These are phyloP conservation scores for Aproaerema taeniolella DNA, from an alignment of 2,888 invertebrate genomes.

Conservation along the genomic window DNA sequence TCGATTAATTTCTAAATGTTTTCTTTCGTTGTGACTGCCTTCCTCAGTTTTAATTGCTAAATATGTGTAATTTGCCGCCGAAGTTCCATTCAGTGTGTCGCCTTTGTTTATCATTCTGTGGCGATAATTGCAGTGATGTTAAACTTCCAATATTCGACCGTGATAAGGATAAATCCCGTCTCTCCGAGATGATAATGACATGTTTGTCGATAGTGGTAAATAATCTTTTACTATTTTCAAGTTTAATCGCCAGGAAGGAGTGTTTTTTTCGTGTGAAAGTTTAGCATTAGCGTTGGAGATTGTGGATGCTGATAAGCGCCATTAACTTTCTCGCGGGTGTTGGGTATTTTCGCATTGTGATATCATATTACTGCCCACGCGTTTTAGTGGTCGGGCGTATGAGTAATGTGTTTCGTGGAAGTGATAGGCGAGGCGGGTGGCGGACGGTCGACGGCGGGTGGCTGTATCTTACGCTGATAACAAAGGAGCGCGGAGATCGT, in stretches of 20 bases:
- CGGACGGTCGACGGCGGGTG: too few relatives aligned
- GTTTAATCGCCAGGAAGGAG: constrained; percentile 37
- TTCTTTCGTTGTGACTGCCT: constrained; percentile 69
- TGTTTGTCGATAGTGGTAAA: constrained; percentile 88
- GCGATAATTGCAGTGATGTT: constrained; percentile 83
- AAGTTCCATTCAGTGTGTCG: constrained; percentile 96
- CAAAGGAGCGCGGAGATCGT: constrained; percentile 59
- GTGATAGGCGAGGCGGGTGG: constrained; percentile 66
- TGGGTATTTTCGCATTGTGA: constrained; percentile 79
- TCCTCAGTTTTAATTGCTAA: constrained; percentile 78
- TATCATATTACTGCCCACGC: constrained; percentile 79
- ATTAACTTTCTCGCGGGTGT: constrained; percentile 79
- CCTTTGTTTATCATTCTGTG: constrained; percentile 91
- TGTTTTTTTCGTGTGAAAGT: constrained; percentile 76
- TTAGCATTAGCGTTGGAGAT: constrained; percentile 73
- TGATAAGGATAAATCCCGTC: constrained; percentile 82
- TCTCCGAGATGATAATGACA: constrained; percentile 85
- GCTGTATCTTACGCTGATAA: constrained; percentile 66
- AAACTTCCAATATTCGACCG: constrained; percentile 87
- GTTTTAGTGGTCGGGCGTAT: constrained; percentile 68
- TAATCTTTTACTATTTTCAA: constrained; percentile 43
- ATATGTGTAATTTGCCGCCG: constrained; percentile 94
- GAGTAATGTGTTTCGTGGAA: constrained; percentile 76
- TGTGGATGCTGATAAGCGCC: constrained; percentile 79
- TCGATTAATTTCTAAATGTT: constrained; percentile 75